Base-by-base conservation (phyloP, 35 echinoderm and acorn worm genomes). In the Ptychodera flava region DNA sequence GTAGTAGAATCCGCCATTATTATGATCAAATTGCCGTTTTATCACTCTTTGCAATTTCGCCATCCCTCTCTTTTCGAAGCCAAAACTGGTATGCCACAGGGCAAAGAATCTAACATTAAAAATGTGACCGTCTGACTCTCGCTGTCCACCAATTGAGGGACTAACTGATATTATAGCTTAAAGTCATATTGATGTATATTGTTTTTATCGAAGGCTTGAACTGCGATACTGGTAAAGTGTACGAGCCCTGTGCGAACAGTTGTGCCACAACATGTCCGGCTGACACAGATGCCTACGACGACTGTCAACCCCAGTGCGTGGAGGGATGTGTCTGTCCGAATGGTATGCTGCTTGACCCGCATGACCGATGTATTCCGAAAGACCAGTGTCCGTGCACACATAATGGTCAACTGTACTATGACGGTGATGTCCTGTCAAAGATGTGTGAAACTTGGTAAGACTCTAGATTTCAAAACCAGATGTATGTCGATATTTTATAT, bases 291-390 rank as follows among this genome's bases (percentile, higher is more conserved):
- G 45, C 6, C 22, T 22, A 6, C 22, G 45, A 64, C 38, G 29
- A 36, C 36, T 96, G 94, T 28, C 38, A 83, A 33, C 85, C 92
- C 28, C 85, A 82, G 31, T 96, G 94, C 78, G 88, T 96, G 0
- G 91, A 96, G 64, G 94, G 94, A 33, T 96, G 94, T 37, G 84
- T 81, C 30, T 96, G 94, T 64, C 90, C 91, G 28, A 78, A 89
- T 12, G 88, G 88, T 34, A 77, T 15, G 81, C 76, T 96, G 16
- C 36, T 92, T 29, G 81, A 76, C 38, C 80, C 35, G 0, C 30
- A 29, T 15, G 91, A 91, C 16, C 80, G 33, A 36, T 96, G 94
- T 81, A 82, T 96, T 22, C 31, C 85, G 0, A 85, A 36, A 1
- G 36, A 80, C 0, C 33, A 85, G 22, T 91, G 94, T 86, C 79